Evolutionary conservation across 2,797 vertebrate species (phyloP).

Genomic region (Varecia variegata): DNA sequence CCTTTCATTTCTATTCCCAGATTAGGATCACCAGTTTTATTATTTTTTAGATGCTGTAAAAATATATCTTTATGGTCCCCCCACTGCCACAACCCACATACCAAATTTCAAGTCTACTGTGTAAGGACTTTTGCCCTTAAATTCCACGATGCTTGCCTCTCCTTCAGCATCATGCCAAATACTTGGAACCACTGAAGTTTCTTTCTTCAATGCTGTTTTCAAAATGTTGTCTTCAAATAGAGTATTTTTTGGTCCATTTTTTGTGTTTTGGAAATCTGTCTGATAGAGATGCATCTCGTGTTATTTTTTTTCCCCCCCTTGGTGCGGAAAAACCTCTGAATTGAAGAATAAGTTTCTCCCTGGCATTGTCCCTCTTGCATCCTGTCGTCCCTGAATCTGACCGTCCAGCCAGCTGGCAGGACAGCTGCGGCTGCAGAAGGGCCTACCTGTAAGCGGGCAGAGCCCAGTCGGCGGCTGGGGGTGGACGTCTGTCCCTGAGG

Average conservation of each 20-base stretch:
- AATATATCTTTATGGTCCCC: fast-evolving
- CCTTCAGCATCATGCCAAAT: not conserved
- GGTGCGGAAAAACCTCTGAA: not conserved
- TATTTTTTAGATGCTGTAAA: not conserved
- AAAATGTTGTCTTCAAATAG: not conserved
- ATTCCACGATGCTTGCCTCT: not conserved
- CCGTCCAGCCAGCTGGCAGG: not conserved
- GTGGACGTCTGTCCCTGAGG: not conserved
- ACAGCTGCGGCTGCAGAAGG: not conserved
- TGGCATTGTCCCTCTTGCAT: not conserved
- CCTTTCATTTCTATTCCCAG: not conserved
- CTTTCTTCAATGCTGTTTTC: not conserved
- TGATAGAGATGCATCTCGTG: not conserved
- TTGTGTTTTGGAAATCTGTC: not conserved
- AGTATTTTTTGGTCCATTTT: not conserved
- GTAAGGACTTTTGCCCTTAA: not conserved
- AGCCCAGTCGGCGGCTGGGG: not conserved
- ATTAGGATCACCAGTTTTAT: not conserved
- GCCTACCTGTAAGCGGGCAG: not conserved
- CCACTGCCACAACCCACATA: too few relatives aligned
- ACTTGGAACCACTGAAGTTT: not conserved
- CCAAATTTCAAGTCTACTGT: not conserved
- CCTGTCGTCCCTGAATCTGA: not conserved
- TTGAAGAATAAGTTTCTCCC: not conserved
- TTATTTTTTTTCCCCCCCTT: not conserved